These are phyloP conservation scores for Oryctes rhinoceros DNA, from an alignment of 1,140 invertebrate species.

Conservation along the genomic window DNA sequence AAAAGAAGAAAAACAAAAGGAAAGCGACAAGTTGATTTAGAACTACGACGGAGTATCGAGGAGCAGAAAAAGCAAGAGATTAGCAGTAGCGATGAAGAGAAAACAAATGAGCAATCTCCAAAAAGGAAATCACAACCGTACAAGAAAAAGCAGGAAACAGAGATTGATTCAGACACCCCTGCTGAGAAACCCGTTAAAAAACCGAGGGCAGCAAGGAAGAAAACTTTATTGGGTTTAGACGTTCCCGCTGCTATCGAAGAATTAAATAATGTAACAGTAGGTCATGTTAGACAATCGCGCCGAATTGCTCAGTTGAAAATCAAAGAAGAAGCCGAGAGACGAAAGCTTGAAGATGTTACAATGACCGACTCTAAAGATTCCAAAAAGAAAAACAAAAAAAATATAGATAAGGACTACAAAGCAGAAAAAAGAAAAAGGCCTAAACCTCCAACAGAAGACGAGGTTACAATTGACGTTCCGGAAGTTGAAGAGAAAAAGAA, in stretches of 20 bases:
- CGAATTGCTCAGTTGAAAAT: constrained; percentile 87
- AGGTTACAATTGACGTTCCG: constrained; percentile 54
- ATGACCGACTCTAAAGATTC: constrained; percentile 68
- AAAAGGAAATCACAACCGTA: constrained; percentile 5
- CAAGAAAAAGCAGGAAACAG: constrained; percentile 39
- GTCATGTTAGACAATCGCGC: constrained; percentile 77
- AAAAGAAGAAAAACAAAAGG: constrained; percentile 49
- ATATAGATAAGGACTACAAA: constrained; percentile 61
- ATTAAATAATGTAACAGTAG: constrained; percentile 53
- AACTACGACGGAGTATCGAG: constrained; percentile 67
- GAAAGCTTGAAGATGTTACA: constrained; percentile 75
- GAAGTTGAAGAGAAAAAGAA: constrained; percentile 63
- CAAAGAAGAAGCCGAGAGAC: constrained; percentile 79
- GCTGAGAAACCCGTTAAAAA: constrained; percentile 11
- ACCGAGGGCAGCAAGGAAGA: constrained; percentile 29
- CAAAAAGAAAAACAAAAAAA: constrained; percentile 64
- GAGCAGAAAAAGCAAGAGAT: constrained; percentile 65
- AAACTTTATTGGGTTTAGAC: constrained; percentile 43
- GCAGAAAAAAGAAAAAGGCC: constrained; percentile 59
- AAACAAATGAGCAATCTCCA: constrained; percentile 50
- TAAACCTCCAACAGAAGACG: constrained; percentile 60
- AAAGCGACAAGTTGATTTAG: constrained; percentile 63
- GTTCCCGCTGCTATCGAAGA: constrained; percentile 44
- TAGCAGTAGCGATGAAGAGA: constrained; percentile 67
- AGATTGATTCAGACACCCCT: constrained; percentile 7